A percentile compares a stretch with the other conserved stretches of the same genome.
phyloP scores from a whole-genome alignment of 1,140 invertebrate genomes.

The Lepidurus packardi region DNA sequence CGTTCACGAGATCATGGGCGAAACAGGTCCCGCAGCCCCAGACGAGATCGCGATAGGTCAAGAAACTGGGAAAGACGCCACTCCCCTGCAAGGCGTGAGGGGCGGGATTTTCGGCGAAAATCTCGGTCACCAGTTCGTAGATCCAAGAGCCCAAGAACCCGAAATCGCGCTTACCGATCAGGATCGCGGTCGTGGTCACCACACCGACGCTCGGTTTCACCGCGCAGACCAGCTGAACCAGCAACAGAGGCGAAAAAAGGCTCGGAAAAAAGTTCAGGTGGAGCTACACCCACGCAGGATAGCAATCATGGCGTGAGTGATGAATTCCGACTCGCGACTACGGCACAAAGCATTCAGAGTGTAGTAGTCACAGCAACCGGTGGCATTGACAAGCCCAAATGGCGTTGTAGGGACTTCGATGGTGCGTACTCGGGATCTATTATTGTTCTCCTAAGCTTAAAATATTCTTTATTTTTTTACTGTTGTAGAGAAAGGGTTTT shows the following conservation, averaged over 20 bases:
- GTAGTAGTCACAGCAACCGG: constrained; percentile 42
- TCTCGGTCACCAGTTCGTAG: neutral
- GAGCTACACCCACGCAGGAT: constrained; percentile 54
- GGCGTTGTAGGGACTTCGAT: constrained; percentile 66
- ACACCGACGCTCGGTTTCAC: constrained; percentile 3
- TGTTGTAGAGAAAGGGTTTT: constrained; percentile 78
- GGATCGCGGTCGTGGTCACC: neutral
- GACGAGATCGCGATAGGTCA: neutral
- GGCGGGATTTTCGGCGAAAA: neutral
- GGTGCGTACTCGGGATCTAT: constrained; percentile 45
- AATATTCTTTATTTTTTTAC: constrained; percentile 14
- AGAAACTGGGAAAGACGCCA: neutral
- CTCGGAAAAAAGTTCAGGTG: constrained; percentile 39
- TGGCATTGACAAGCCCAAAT: constrained; percentile 45
- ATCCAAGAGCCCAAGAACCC: neutral
- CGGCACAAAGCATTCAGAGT: constrained; percentile 53
- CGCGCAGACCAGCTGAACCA: neutral
- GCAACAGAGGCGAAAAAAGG: neutral
- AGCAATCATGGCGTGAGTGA: constrained; percentile 58
- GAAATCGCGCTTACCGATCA: neutral
- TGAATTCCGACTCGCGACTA: constrained; percentile 48
- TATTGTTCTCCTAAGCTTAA: neutral
- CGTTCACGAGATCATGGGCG: neutral
- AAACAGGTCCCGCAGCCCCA: neutral
- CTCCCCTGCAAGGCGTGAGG: neutral